Conservation (phyloP, 2,113 vertebrate species). For the Brachyhypopomus gauderio region DNA sequence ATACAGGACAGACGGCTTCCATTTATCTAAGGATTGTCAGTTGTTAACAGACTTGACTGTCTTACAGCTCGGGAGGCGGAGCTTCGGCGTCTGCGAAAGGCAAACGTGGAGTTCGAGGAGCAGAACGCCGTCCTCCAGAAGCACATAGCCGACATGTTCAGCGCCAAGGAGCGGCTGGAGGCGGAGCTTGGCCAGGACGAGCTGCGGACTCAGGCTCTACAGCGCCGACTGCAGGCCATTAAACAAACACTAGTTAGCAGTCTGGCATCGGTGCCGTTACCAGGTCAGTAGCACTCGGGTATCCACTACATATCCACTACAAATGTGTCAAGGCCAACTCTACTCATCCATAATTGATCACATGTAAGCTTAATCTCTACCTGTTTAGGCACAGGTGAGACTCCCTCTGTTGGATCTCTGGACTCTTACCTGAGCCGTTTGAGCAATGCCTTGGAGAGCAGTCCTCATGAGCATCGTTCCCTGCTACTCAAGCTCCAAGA, state of each 20-base stretch:
- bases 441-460: conserved; percentile 86
- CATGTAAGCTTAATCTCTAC: background rate
- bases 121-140: conserved; percentile 93
- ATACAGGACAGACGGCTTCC: background rate
- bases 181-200: conserved; percentile 93
- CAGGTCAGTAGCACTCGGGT: conserved; percentile 72
- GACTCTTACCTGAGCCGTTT: conserved; percentile 95
- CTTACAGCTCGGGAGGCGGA: conserved; percentile 88
- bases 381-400: conserved; percentile 87
- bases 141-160: conserved; percentile 95
- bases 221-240: conserved; percentile 88
- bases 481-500: conserved; percentile 88
- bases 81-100: conserved; percentile 90
- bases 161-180: conserved; percentile 92
- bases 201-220: conserved; percentile 86
- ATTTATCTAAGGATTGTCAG: background rate
- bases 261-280: conserved; percentile 88
- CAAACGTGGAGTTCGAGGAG: conserved; percentile 95
- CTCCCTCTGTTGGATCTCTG: conserved; percentile 86
- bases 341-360: background rate
- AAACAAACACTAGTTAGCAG: conserved; percentile 89
- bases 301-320: background rate
- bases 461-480: conserved; percentile 86
- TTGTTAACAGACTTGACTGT: background rate
- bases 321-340: background rate